Base-by-base conservation (phyloP, 2,113 vertebrate species). In the Pyrgilauda ruficollis region DNA sequence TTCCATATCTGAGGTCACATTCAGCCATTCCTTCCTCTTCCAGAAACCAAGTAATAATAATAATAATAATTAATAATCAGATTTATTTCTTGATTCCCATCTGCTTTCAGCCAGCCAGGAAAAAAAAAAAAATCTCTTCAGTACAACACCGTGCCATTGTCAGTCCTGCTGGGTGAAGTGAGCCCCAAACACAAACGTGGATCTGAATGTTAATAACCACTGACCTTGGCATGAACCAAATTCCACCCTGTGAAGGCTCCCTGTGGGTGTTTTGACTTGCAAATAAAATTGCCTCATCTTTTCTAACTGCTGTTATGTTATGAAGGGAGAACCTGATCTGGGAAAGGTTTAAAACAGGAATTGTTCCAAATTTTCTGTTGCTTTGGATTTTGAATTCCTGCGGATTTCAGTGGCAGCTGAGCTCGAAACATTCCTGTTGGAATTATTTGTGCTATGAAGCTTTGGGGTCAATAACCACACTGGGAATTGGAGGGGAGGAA, bases 61-160 rank as follows among this genome's bases (percentile, higher is more conserved):
- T 4, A 41, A 62, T 16, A n/a, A n/a, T n/a, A n/a, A n/a, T n/a
- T n/a, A n/a, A n/a, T n/a, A 13, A 53, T 62, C 13, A 2, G 2
- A 23, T 39, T 59, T 58, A 30, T 67, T 84, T 55, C 13, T 55
- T 44, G 15, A 17, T 83, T 75, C 12, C 37, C 5, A 10, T 10
- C 18, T 39, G 14, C 46, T 79, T 12, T 27, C 7, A 28, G 3
- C 43, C 37, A 66, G 15, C 16, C 47, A 41, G 41, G 8, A 61
- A 30, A 13, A 39, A 17, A 35, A 39, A 39, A 43, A 44, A 44
- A 17, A 35, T 15, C 44, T 43, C 13, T 27, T 47, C 0, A 0
- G 0, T 8, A 0, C 10, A 49, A 2, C 15, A 41, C 4, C 0
- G 1, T 6, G 26, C 14, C 18, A 3, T 10, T 64, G 13, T 73